Conservation (phyloP, 2,113 vertebrate genomes). For the Etheostoma spectabile region DNA sequence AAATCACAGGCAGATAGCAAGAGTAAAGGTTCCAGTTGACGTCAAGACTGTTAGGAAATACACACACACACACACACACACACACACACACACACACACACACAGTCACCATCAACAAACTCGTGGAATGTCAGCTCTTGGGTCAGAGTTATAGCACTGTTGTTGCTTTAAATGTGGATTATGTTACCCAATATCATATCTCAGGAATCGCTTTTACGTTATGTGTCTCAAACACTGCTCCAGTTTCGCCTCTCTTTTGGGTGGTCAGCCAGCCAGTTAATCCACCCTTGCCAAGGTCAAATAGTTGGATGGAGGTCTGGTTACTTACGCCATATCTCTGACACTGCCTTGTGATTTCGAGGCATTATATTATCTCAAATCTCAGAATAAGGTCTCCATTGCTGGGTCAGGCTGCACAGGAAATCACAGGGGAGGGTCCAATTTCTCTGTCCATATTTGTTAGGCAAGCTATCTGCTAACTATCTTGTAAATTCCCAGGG, state of each 20-base stretch:
- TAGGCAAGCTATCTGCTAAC: conserved; percentile 54
- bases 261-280: conserved; percentile 65
- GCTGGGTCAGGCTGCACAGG: conserved; percentile 37
- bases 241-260: conserved; percentile 64
- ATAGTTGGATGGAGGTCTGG: conserved; percentile 73
- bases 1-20: conserved; percentile 64
- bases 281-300: conserved; percentile 63
- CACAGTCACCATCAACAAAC: conserved; percentile 37
- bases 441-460: conserved; percentile 65
- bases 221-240: conserved; percentile 61
- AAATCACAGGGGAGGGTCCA: conserved; percentile 59
- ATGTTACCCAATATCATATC: conserved; percentile 67
- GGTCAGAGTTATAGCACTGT: conserved; percentile 32
- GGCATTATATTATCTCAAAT: conserved; percentile 72
- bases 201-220: conserved; percentile 53
- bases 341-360: conserved; percentile 59
- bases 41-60: conserved; percentile 69
- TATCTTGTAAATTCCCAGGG: conserved; percentile 23
- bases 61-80: conserved; percentile 55
- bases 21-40: conserved; percentile 68
- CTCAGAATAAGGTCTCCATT: conserved; percentile 57
- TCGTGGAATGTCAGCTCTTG: conserved; percentile 44
- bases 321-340: conserved; percentile 70
- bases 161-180: conserved; percentile 65
- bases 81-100: conserved; percentile 54